A percentile compares a stretch with the other conserved stretches of the same genome.
phyloP scores from a whole-genome alignment of 1,140 invertebrate genomes.

The Penaeus japonicus region DNA sequence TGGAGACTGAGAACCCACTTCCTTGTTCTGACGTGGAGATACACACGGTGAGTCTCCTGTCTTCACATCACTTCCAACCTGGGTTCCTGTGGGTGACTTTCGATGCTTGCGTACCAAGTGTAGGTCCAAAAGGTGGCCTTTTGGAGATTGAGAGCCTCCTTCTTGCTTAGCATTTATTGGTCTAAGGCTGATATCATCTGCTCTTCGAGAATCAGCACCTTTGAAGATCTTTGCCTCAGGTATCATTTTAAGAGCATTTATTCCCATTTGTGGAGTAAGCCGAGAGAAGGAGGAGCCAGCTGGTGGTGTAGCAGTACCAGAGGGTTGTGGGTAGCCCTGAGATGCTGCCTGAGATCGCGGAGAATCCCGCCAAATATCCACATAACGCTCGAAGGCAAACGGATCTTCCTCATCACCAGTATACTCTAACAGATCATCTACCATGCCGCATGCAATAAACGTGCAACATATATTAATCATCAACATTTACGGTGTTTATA shows the following conservation, averaged over 20 bases:
- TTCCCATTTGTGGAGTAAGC: conserved; percentile 42
- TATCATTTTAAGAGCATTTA: conserved; percentile 45
- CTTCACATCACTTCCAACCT: too few species aligned
- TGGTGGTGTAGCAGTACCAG: conserved; percentile 32
- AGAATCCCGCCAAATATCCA: conserved; percentile 44
- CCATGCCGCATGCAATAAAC: conserved; percentile 55
- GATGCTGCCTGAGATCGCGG: conserved; percentile 15
- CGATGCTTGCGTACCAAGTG: not conserved
- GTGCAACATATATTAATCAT: conserved; percentile 51
- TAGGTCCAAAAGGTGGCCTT: conserved; percentile 17
- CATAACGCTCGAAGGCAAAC: conserved; percentile 50
- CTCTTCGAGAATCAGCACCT: conserved; percentile 17
- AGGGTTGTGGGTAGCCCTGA: conserved; percentile 26
- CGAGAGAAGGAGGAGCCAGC: conserved; percentile 24
- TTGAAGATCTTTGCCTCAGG: conserved; percentile 40
- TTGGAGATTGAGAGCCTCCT: conserved; percentile 34
- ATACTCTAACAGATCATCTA: conserved; percentile 56
- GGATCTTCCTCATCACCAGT: conserved; percentile 52
- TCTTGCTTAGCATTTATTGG: conserved; percentile 22
- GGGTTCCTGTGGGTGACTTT: too few species aligned
- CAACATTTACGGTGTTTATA: not conserved
- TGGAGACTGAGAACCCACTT: conserved; percentile 38
- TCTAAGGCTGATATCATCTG: not conserved
- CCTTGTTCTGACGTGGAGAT: conserved; percentile 21
- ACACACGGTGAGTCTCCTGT: not conserved